Percentiles rank a stretch among this genome's conserved stretches.
phyloP scores from a whole-genome alignment of 2,888 invertebrate species.

The Eudasyphora cyanicolor region DNA sequence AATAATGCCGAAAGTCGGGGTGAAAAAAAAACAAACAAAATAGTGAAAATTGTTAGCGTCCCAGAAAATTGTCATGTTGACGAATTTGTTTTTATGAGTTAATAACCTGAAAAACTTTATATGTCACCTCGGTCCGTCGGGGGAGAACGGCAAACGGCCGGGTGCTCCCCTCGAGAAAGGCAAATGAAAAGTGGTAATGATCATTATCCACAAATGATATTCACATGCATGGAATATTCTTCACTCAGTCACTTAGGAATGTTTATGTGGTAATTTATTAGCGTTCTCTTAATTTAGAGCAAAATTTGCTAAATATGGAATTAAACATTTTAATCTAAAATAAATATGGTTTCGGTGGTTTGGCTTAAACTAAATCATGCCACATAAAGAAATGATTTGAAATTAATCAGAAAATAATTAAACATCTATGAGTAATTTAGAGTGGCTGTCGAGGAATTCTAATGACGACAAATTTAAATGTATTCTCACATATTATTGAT shows the following conservation, averaged over 20 bases:
- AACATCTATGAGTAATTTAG: too few relatives aligned
- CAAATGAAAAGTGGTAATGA: not conserved
- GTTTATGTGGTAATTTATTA: not conserved
- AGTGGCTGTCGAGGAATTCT: too few relatives aligned
- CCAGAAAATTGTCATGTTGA: slow-evolving; percentile 63
- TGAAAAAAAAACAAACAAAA: not conserved
- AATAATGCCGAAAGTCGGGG: not conserved
- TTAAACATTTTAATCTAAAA: too few relatives aligned
- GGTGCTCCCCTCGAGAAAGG: too few relatives aligned
- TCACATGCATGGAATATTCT: not conserved
- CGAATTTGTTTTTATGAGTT: slow-evolving; percentile 70
- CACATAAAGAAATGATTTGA: not conserved
- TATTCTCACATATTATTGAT: too few relatives aligned
- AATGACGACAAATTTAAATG: too few relatives aligned
- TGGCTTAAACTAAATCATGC: not conserved
- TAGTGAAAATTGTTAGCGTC: not conserved
- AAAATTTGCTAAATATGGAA: too few relatives aligned
- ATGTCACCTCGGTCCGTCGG: slow-evolving; percentile 69
- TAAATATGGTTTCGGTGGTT: not conserved
- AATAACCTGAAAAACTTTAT: slow-evolving; percentile 76
- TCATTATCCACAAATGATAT: not conserved
- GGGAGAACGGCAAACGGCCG: too few relatives aligned
- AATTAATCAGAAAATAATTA: too few relatives aligned
- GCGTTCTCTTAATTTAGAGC: not conserved
- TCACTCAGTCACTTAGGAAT: not conserved